Evolutionary conservation across 2,797 vertebrate species (phyloP).

Genomic region (Pogonophryne albipinna): DNA sequence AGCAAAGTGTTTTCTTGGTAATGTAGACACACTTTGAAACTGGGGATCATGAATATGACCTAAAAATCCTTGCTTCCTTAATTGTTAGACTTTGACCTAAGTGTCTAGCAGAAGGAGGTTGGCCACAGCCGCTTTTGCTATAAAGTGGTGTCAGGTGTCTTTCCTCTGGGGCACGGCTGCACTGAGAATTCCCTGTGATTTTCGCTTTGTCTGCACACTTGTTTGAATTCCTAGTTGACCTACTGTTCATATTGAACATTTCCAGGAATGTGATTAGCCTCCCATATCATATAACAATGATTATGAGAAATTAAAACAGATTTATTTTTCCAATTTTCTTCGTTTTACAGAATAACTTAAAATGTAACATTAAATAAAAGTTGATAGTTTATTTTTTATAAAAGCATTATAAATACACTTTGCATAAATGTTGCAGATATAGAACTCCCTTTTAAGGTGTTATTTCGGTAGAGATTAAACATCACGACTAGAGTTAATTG

Average conservation of each 20-base stretch:
- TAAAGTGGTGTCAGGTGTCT: constrained; percentile 75
- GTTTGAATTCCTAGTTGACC: constrained; percentile 58
- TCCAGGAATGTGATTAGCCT: background rate
- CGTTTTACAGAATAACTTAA: background rate
- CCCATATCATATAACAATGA: background rate
- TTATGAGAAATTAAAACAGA: no score
- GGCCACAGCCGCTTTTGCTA: constrained; percentile 69
- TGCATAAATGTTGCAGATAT: background rate
- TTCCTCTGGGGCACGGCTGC: constrained; percentile 52
- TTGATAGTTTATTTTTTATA: background rate
- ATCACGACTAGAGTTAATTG: background rate
- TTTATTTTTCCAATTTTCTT: background rate
- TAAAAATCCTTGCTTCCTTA: constrained; percentile 28
- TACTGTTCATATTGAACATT: background rate
- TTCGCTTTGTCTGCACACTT: constrained; percentile 46
- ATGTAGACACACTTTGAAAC: constrained; percentile 30
- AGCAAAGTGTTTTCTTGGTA: constrained; percentile 4
- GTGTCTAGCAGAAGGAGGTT: constrained; percentile 44
- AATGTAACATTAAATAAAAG: constrained; percentile 7
- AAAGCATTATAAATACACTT: background rate
- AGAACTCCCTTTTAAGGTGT: background rate
- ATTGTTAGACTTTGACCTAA: constrained; percentile 60
- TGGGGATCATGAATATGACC: constrained; percentile 38
- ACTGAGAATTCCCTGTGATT: constrained; percentile 53
- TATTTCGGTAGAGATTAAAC: background rate